These are phyloP conservation scores for Watsonalla binaria DNA, from an alignment of 2,888 invertebrate species.

Conservation along the genomic window DNA sequence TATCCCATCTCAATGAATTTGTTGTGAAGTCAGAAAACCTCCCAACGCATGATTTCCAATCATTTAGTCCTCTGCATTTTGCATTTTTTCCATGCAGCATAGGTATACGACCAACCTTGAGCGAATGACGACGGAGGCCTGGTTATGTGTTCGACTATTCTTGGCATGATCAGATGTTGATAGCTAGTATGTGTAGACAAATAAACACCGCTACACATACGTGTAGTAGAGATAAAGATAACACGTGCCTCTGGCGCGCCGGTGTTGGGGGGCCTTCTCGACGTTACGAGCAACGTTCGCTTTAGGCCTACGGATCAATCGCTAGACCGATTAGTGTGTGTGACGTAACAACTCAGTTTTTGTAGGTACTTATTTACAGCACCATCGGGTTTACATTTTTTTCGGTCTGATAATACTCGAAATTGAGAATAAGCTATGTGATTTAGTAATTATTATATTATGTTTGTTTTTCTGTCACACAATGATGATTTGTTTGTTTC, in stretches of 20 bases:
- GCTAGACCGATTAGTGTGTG: conserved; percentile 35
- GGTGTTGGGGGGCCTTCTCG: conserved; percentile 29
- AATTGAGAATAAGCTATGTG: not conserved
- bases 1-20: too few relatives aligned
- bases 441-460: not conserved
- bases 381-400: conserved; percentile 3
- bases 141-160: conserved; percentile 21
- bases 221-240: conserved; percentile 24
- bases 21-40: too few relatives aligned
- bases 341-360: conserved; percentile 32
- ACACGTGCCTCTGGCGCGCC: conserved; percentile 36
- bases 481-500: not conserved
- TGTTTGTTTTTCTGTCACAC: too few relatives aligned
- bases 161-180: conserved; percentile 22
- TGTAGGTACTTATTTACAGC: conserved; percentile 4
- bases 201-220: conserved; percentile 16
- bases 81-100: too few relatives aligned
- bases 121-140: conserved; percentile 6
- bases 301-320: conserved; percentile 27
- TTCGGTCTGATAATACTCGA: conserved; percentile 6
- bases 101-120: too few relatives aligned
- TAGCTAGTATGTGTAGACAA: conserved; percentile 27
- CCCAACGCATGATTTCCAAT: too few relatives aligned
- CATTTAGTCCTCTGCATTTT: too few relatives aligned
- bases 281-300: too few relatives aligned